Base-by-base conservation (phyloP, 2,888 invertebrate species). In the Apodemia duryi region DNA sequence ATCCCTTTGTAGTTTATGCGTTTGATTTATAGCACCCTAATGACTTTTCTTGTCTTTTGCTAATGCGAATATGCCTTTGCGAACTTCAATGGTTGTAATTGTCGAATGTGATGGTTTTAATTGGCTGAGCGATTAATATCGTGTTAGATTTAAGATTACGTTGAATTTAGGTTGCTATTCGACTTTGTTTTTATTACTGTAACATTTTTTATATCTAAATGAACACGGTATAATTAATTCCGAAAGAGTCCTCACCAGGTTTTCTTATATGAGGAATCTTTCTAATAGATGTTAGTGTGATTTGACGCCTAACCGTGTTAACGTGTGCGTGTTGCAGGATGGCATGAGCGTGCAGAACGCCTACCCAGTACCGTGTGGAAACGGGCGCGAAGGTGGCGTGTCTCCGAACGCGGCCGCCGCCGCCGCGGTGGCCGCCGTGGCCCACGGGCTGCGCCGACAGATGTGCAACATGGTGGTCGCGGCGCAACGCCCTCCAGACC, bases 391-490 rank as follows among this genome's bases (percentile, higher is more conserved):
- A 61, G 92, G 92, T 13, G 89, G 88, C 68, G 88, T 91, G 82
- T 93, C 92, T 65, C 93, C 86, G 75, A 93, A 92, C 81, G 95
- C 95, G 11, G 96, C 96, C 28, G 95, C 95, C 61, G 96, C 97
- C 63, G 97, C 97, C 49, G 97, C 97, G 51, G 96, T 97, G 54
- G 96, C 96, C 11, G 96, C 96, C 28, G 97, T 97, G 65, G 97
- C 97, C 21, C 96, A 96, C 88, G 96, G 96, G 60, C 91, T 97
- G 67, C 94, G 97, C 63, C 97, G 97, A 73, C 97, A 97, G 86
- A 96, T 97, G 96, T 95, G 95, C 93, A 95, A 94, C 84, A 95
- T 95, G 95, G 95, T 95, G 67, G 96, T 96, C 28, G 86, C 88
- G 9, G 87, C 89, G 52, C 90, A 89, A 75, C 81, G 88, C 29